Percentiles rank a stretch among this genome's conserved stretches.
phyloP scores from a whole-genome alignment of 2,797 vertebrate genomes.

The Protosalanx chinensis region DNA sequence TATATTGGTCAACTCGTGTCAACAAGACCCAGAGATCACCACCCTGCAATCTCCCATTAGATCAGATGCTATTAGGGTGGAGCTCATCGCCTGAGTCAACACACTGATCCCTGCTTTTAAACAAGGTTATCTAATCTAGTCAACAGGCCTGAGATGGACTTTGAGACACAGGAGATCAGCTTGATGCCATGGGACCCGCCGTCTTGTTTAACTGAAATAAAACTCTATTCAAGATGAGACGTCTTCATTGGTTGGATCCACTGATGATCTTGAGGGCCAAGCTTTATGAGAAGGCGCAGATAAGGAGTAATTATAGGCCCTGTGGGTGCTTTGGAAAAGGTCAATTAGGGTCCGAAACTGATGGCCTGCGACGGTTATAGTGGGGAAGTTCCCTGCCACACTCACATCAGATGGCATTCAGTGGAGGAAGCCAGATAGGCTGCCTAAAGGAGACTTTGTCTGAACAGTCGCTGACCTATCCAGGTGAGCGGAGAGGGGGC shows the following conservation, averaged over 20 bases:
- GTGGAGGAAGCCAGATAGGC: neutral
- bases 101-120: conserved; percentile 56
- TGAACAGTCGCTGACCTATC: neutral
- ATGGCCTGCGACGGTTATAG: conserved; percentile 32
- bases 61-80: conserved; percentile 69
- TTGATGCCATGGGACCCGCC: conserved; percentile 27
- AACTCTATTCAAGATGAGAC: conserved; percentile 50
- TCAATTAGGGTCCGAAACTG: conserved; percentile 51
- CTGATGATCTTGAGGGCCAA: conserved; percentile 25
- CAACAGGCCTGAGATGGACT: conserved; percentile 72
- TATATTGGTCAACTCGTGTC: conserved; percentile 3
- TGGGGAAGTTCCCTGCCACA: conserved; percentile 6
- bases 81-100: conserved; percentile 68
- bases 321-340: conserved; percentile 45
- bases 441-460: neutral
- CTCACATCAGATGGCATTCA: conserved; percentile 16
- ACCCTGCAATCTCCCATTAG: conserved; percentile 65
- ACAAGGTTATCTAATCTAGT: conserved; percentile 72
- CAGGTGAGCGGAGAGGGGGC: neutral
- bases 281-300: conserved; percentile 60
- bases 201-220: conserved; percentile 56
- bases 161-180: conserved; percentile 57
- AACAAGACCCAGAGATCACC: conserved; percentile 2
- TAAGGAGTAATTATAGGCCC: conserved; percentile 47
- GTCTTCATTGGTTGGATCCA: conserved; percentile 35